phyloP scores from a whole-genome alignment of 2,888 invertebrate species.

The Erebia ligea region DNA sequence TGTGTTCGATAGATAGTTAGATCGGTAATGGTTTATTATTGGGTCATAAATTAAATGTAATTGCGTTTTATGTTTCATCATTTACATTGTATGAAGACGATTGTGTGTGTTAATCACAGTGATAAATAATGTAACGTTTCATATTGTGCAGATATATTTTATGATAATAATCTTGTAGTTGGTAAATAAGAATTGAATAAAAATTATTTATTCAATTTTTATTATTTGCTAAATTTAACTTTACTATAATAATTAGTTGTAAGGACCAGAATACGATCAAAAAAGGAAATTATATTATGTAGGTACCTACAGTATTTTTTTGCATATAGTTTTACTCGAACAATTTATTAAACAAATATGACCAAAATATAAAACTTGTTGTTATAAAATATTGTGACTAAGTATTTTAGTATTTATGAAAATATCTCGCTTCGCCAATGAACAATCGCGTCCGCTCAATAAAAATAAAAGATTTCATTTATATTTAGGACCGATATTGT shows the following conservation, averaged over 20 bases:
- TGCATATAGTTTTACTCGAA: no score
- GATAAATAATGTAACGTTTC: neutral
- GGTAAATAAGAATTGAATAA: no score
- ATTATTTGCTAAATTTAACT: neutral
- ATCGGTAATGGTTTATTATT: neutral
- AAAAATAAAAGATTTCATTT: neutral
- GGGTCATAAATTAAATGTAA: neutral
- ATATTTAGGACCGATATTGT: neutral
- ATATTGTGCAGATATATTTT: neutral
- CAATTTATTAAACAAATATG: no score
- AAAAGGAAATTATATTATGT: neutral
- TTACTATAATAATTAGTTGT: neutral
- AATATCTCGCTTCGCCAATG: neutral
- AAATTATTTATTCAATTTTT: no score
- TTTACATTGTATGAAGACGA: neutral
- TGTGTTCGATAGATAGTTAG: neutral
- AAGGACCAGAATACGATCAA: no score
- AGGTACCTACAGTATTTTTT: no score
- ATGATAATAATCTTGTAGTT: neutral
- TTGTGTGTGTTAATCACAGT: neutral
- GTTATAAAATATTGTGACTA: no score
- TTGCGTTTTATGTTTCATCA: slow-evolving; percentile 1
- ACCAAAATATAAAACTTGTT: no score
- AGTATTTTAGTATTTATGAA: no score
- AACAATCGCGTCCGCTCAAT: neutral